Evolutionary conservation across 2,797 vertebrate species (phyloP), one percentile per base, ranked within the genome.

Genomic region (Nothura maculosa): DNA sequence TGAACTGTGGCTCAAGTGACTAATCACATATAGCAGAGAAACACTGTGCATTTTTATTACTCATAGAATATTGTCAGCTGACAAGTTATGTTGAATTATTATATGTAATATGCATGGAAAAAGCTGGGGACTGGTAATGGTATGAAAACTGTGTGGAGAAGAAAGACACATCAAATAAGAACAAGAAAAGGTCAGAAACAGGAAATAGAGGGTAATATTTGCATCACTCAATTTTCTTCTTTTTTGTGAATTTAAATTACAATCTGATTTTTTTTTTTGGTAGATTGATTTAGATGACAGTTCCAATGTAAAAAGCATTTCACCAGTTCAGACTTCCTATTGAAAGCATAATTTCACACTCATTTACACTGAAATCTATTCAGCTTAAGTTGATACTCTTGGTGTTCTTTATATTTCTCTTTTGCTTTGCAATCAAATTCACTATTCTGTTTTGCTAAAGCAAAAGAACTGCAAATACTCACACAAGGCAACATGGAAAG

Each of bases 361-460:
- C 40, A 85, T 96, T 97, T 96, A 73, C 45, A 84, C 89, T 91
- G 94, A 96, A 96, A 82, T 76, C 20, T 81, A n/a, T 75, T 89
- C 40, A 84, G 27, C 28, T 95, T 68, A 85, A 92, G 80, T 36
- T 88, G 30, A 10, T 88, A 84, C 11, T 85, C 54, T 70, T 74
- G 10, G 32, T 86, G 50, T 73, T 81, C 47, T 63, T 40, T 68
- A 12, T 73, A 87, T 92, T 78, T 76, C n/a, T 89, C 47, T 67
- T 95, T 74, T 78, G 79, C 68, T 55, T 93, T 94, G 57, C 28
- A 94, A 80, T 95, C 69, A 78, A 60, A 21, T 75, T 70, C 3
- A 6, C 82, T 75, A 66, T 91, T 96, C 55, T 79, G 75, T 60
- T 73, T 77, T 92, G 36, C 20, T 50, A 81, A 84, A 90, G 72